Evolutionary conservation across 2,113 vertebrate species (phyloP), one percentile per base, ranked within the genome.

Genomic region (Rhagologus leucostigma): DNA sequence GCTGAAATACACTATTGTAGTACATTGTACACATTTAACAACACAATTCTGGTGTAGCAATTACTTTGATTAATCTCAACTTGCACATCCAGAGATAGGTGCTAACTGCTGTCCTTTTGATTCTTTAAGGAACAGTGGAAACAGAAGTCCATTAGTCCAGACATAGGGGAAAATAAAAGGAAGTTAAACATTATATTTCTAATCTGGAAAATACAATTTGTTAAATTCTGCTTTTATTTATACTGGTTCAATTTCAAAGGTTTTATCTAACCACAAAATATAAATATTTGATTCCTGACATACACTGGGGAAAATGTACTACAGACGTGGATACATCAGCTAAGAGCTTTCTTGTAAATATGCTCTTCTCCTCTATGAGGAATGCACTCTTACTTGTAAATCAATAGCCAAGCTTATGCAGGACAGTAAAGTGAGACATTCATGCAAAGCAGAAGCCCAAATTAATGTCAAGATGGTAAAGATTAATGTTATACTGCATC

Each of bases 381-480:
- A 91, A 59, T 42, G 30, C 60, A 39, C 14, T 91, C 6, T 33
- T 64, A 80, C 52, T 42, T 70, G 57, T 44, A 68, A 84, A 85
- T 74, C 52, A 84, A 68, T 37, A 59, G 16, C n/a, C 41, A 75
- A 70, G 63, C 16, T 59, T 74, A 29, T 59, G 11, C 13, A 90
- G 96, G 52, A 65, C n/a, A 56, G 46, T 71, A 50, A 68, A 79
- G 14, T 12, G 49, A 85, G 46, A 87, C 16, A 80, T 95, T 93
- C 47, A 70, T 65, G 55, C 53, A 96, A 93, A 96, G 16, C 37
- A 69, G 16, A 74, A 79, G 17, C 39, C 57, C 30, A 57, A 74
- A 46, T 96, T 93, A 94, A 64, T 85, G 60, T 89, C n/a, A 82
- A 42, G 33, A 87, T 35, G 60, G 6, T 69, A 89, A 89, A 94